phyloP scores from a whole-genome alignment of 2,888 invertebrate species.

The Cybosia mesomella region DNA sequence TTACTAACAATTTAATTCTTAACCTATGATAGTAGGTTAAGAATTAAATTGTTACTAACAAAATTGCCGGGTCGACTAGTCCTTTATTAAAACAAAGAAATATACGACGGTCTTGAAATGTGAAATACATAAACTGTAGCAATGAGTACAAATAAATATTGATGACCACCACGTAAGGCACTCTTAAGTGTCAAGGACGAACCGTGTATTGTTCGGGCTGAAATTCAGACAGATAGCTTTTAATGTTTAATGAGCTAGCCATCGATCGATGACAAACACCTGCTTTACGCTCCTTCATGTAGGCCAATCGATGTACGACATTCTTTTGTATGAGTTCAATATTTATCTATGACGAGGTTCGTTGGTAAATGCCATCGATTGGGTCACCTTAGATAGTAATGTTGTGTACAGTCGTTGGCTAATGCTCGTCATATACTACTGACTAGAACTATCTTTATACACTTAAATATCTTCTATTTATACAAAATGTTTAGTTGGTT shows the following conservation, averaged over 20 bases:
- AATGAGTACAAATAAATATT: slow-evolving; percentile 23
- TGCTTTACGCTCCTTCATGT: slow-evolving; percentile 54
- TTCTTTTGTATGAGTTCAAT: slow-evolving; percentile 30
- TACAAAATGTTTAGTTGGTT: no score
- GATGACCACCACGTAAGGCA: slow-evolving; percentile 36
- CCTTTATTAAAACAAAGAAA: not conserved
- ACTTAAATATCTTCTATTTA: no score
- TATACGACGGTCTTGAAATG: not conserved
- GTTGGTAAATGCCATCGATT: slow-evolving; percentile 4
- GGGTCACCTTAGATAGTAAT: not conserved
- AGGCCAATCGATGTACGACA: slow-evolving; percentile 48
- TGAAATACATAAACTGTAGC: not conserved
- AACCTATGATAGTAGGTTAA: no score
- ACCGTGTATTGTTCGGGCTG: slow-evolving; percentile 64
- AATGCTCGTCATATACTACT: not conserved
- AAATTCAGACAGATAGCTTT: slow-evolving; percentile 74
- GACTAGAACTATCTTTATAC: not conserved
- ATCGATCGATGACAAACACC: slow-evolving; percentile 73
- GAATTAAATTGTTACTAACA: no score
- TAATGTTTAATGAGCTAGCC: slow-evolving; percentile 76
- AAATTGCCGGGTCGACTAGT: no score
- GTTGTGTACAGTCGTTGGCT: not conserved
- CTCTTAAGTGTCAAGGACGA: slow-evolving; percentile 68
- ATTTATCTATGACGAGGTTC: slow-evolving; percentile 11
- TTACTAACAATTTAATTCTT: no score